These are phyloP conservation scores for Koerneria pararmatus DNA, from an alignment of 2,888 invertebrate genomes.

Conservation along the genomic window DNA sequence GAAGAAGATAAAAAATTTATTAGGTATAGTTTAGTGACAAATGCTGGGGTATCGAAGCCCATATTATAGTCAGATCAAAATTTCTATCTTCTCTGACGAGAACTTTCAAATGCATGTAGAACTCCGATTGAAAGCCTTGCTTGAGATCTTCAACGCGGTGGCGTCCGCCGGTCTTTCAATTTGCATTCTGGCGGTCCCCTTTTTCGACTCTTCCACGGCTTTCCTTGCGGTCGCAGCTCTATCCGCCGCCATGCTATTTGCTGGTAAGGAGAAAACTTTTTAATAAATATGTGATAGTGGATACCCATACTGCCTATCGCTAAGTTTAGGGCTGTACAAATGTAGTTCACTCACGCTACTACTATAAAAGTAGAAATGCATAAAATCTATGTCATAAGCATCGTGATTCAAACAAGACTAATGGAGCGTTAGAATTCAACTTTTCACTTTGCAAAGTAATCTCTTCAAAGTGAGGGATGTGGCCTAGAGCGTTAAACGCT, in stretches of 20 bases:
- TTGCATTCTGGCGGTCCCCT: slow-evolving; percentile 49
- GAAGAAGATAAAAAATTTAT: too few relatives aligned
- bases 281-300: neutral
- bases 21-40: too few relatives aligned
- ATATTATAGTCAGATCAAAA: too few relatives aligned
- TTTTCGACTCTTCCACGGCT: slow-evolving; percentile 49
- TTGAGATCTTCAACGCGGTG: slow-evolving; percentile 49
- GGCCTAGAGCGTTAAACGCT: too few relatives aligned
- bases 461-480: too few relatives aligned
- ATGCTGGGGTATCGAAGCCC: too few relatives aligned
- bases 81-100: too few relatives aligned
- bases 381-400: neutral
- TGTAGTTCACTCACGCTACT: neutral
- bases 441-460: too few relatives aligned
- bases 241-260: slow-evolving; percentile 54
- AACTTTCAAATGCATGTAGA: too few relatives aligned
- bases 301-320: neutral
- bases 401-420: neutral
- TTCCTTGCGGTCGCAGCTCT: slow-evolving; percentile 47
- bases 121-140: too few relatives aligned
- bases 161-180: slow-evolving; percentile 51
- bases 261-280: slow-evolving; percentile 34
- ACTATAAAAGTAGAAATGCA: neutral
- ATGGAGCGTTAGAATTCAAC: neutral
- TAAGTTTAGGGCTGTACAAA: neutral